phyloP scores from a whole-genome alignment of 2,888 invertebrate species.

The Apamea crenata region DNA sequence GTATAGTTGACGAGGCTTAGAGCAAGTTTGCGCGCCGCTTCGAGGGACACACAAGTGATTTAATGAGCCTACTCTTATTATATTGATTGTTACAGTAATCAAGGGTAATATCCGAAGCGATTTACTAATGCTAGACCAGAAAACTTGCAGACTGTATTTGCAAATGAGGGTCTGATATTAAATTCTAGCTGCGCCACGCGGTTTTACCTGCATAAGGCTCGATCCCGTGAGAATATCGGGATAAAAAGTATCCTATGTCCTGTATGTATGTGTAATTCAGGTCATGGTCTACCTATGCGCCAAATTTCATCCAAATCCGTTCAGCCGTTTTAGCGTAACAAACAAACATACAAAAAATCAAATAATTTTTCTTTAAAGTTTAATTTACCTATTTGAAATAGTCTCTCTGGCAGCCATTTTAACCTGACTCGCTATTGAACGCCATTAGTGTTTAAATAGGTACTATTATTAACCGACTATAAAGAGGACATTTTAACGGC shows the following conservation, averaged over 20 bases:
- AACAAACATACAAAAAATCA: not conserved
- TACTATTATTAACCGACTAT: conserved; percentile 53
- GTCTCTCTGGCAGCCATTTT: conserved; percentile 26
- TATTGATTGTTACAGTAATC: conserved; percentile 66
- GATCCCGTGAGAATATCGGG: not conserved
- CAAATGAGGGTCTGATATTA: conserved; percentile 30
- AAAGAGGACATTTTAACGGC: conserved; percentile 54
- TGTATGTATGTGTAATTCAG: no score
- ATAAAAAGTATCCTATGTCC: not conserved
- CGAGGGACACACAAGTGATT: conserved; percentile 66
- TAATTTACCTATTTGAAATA: conserved; percentile 21
- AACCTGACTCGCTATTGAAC: conserved; percentile 35
- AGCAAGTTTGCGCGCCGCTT: conserved; percentile 64
- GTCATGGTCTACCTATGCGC: not conserved
- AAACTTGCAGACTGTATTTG: conserved; percentile 30
- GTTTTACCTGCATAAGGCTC: not conserved
- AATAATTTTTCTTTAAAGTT: not conserved
- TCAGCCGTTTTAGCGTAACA: not conserved
- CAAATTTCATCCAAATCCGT: not conserved
- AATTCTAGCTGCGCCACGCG: not conserved
- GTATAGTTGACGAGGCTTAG: conserved; percentile 61
- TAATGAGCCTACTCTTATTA: conserved; percentile 67
- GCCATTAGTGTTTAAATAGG: conserved; percentile 50
- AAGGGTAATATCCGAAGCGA: conserved; percentile 62
- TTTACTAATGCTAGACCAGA: conserved; percentile 58